These are phyloP conservation scores for Macrobrachium nipponense DNA, from an alignment of 1,140 invertebrate species.

Conservation along the genomic window DNA sequence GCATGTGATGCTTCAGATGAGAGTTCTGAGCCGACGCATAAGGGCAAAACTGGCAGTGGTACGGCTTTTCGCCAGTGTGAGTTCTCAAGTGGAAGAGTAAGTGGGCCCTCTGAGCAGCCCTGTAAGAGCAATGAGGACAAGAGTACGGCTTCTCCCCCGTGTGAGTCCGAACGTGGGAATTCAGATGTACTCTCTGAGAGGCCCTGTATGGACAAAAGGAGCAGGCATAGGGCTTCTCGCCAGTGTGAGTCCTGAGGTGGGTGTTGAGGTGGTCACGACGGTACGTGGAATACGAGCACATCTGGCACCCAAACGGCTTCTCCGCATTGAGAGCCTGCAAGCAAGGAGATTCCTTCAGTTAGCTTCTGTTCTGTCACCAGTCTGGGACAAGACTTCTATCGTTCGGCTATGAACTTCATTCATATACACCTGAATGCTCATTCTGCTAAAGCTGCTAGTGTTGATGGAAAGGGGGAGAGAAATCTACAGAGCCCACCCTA, in stretches of 20 bases:
- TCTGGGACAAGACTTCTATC: too few species aligned
- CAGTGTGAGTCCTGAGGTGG: slow-evolving; percentile 96
- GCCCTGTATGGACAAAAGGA: slow-evolving; percentile 57
- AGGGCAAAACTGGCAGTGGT: slow-evolving; percentile 95
- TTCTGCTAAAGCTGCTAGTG: too few species aligned
- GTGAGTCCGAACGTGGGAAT: slow-evolving; percentile 84
- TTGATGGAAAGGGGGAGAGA: too few species aligned
- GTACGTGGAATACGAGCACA: slow-evolving; percentile 77
- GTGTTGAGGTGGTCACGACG: slow-evolving; percentile 61
- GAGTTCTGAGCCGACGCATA: slow-evolving; percentile 86
- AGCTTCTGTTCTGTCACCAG: slow-evolving; percentile 68
- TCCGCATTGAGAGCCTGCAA: slow-evolving; percentile 90
- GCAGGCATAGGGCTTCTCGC: slow-evolving; percentile 97
- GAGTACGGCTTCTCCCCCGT: slow-evolving; percentile 97
- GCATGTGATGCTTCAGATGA: slow-evolving; percentile 76
- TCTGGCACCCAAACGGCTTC: slow-evolving; percentile 95
- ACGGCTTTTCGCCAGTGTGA: slow-evolving; percentile 68
- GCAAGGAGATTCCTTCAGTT: slow-evolving; percentile 82
- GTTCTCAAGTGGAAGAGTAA: slow-evolving; percentile 46
- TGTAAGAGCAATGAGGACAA: slow-evolving; percentile 92
- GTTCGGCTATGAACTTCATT: too few species aligned
- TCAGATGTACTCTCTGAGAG: slow-evolving; percentile 50
- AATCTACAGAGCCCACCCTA: too few species aligned
- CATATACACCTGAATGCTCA: too few species aligned
- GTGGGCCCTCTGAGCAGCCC: slow-evolving; percentile 49